A percentile compares a stretch with the other conserved stretches of the same genome.
Conservation (phyloP, 2,113 vertebrate genomes). For the Mobula hypostoma region DNA sequence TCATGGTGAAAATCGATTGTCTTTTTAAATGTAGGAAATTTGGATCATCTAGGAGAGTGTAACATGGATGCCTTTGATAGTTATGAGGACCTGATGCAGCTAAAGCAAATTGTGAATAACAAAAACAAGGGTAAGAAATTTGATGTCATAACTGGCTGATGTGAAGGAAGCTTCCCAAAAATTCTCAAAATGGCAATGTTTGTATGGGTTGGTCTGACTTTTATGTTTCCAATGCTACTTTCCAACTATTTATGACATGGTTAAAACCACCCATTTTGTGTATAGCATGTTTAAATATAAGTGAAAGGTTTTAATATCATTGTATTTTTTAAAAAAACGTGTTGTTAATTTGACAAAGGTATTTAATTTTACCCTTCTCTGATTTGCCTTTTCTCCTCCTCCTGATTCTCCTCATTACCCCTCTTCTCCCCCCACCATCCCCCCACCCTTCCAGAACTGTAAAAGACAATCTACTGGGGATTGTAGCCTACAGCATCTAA, state of each 20-base stretch:
- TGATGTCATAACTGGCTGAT: not conserved
- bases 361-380: not conserved
- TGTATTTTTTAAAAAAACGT: too few relatives aligned
- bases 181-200: not conserved
- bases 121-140: not conserved
- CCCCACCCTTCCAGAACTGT: too few relatives aligned
- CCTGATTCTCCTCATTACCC: not conserved
- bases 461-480: too few relatives aligned
- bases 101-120: not conserved
- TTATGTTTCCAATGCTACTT: not conserved
- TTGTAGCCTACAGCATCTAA: too few relatives aligned
- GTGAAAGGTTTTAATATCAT: too few relatives aligned
- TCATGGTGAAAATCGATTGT: not conserved
- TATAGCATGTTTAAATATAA: too few relatives aligned
- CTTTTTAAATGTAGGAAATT: constrained; percentile 10
- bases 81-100: not conserved
- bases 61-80: not conserved
- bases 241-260: not conserved
- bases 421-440: not conserved
- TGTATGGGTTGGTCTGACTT: not conserved
- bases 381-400: not conserved
- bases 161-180: not conserved
- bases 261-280: not conserved
- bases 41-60: not conserved
- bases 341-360: too few relatives aligned